A percentile compares a stretch with the other conserved stretches of the same genome.
Conservation (phyloP, 2,797 vertebrate genomes). For the Thalassophryne amazonica region DNA sequence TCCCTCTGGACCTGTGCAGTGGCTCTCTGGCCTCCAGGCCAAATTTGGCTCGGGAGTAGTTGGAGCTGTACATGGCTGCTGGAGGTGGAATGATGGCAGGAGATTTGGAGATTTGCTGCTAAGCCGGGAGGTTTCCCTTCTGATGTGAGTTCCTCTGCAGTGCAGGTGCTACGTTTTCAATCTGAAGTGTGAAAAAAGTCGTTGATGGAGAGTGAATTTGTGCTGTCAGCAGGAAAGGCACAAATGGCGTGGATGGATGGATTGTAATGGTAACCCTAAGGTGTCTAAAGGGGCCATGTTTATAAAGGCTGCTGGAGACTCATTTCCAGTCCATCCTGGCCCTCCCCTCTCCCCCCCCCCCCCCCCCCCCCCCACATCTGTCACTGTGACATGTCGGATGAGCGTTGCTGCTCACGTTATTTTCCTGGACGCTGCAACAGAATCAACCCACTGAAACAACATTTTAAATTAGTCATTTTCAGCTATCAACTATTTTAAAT, state of each 20-base stretch:
- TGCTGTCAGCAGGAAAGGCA: slow-evolving; percentile 3
- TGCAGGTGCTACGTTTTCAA: neutral
- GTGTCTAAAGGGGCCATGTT: slow-evolving; percentile 60
- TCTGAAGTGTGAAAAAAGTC: neutral
- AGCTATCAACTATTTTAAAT: no score
- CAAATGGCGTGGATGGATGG: slow-evolving; percentile 32
- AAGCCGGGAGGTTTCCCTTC: slow-evolving; percentile 4
- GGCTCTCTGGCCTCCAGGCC: slow-evolving; percentile 64
- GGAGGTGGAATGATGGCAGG: slow-evolving; percentile 47
- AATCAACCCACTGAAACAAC: no score
- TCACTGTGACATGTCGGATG: slow-evolving; percentile 21
- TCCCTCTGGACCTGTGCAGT: slow-evolving; percentile 56
- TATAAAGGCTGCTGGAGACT: slow-evolving; percentile 69
- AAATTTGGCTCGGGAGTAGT: slow-evolving; percentile 74
- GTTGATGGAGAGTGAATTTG: neutral
- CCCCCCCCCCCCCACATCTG: slow-evolving; percentile 23
- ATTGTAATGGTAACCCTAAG: slow-evolving; percentile 58
- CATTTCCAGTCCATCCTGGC: slow-evolving; percentile 75
- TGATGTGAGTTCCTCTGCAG: neutral
- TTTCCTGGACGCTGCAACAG: no score
- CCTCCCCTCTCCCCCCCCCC: slow-evolving; percentile 37
- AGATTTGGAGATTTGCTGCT: neutral
- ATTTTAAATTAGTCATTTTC: no score
- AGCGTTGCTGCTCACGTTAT: neutral
- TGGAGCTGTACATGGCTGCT: slow-evolving; percentile 76